These are phyloP conservation scores for Tanytarsus gracilentus DNA, from an alignment of 2,888 invertebrate species.

Conservation along the genomic window DNA sequence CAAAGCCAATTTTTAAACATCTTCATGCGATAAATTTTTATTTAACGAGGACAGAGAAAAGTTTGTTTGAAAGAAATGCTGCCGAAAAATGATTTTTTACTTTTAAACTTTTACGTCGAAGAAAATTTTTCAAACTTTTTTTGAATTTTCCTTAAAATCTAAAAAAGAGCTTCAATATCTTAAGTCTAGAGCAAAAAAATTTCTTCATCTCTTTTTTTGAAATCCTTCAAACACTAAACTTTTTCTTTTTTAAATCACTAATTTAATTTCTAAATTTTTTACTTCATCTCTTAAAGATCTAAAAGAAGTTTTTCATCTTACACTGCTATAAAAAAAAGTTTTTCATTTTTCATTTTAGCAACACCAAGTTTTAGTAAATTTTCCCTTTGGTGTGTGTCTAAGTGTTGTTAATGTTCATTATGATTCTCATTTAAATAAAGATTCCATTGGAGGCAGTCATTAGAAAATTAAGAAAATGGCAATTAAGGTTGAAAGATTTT, in stretches of 20 bases:
- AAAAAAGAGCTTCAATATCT: slow-evolving; percentile 6
- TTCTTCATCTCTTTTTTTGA: neutral
- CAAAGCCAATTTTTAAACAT: slow-evolving; percentile 1
- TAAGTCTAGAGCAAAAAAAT: slow-evolving; percentile 2
- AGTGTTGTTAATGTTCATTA: too few relatives aligned
- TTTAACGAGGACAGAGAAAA: slow-evolving; percentile 3
- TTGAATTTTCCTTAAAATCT: neutral
- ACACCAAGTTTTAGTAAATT: too few relatives aligned
- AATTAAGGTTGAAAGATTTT: too few relatives aligned
- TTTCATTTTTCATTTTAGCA: neutral
- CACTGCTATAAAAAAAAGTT: neutral
- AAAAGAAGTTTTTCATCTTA: slow-evolving; percentile 14
- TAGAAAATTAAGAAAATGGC: too few relatives aligned
- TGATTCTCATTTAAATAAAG: too few relatives aligned
- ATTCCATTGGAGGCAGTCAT: too few relatives aligned
- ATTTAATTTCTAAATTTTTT: slow-evolving; percentile 9
- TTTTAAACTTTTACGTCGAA: too few relatives aligned
- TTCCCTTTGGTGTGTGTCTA: too few relatives aligned
- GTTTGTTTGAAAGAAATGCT: neutral
- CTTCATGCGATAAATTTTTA: neutral
- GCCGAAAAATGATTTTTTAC: neutral
- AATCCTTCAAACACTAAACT: slow-evolving; percentile 3
- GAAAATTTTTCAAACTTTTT: too few relatives aligned
- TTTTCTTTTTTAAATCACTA: slow-evolving; percentile 9
- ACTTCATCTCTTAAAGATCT: too few relatives aligned